A percentile compares a stretch with the other conserved stretches of the same genome.
Evolutionary conservation across 2,113 vertebrate genomes (phyloP).

Genomic region (Platysternon megacephalum): DNA sequence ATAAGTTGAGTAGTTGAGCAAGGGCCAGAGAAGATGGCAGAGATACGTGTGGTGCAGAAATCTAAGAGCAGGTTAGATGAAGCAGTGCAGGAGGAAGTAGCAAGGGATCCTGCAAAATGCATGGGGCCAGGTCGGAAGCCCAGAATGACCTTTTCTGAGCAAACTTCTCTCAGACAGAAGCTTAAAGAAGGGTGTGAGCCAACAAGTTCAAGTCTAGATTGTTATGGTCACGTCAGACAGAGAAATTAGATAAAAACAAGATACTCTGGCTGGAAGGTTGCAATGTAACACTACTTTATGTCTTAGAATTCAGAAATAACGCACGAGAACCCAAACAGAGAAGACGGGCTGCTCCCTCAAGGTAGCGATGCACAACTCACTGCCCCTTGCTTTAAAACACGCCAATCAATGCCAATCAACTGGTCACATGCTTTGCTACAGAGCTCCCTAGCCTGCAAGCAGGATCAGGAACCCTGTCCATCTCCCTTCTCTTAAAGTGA

Average conservation of each 20-base stretch:
- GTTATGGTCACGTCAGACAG: no score
- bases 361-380: no score
- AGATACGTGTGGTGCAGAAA: accelerated
- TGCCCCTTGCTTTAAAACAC: no score
- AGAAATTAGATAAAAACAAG: no score
- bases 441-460: no score
- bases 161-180: background rate
- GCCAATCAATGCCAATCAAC: no score
- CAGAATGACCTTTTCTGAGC: background rate
- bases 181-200: accelerated
- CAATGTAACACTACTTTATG: no score
- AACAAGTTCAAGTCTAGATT: background rate
- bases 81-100: background rate
- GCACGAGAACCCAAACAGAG: no score
- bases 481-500: background rate
- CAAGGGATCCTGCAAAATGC: background rate
- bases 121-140: background rate
- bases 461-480: background rate
- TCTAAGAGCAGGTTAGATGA: background rate
- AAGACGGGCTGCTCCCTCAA: no score
- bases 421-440: no score
- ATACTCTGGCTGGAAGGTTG: no score
- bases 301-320: no score
- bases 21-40: background rate
- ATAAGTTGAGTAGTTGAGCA: background rate